phyloP scores from a whole-genome alignment of 1,140 invertebrate species.

The Centruroides sculpturatus region DNA sequence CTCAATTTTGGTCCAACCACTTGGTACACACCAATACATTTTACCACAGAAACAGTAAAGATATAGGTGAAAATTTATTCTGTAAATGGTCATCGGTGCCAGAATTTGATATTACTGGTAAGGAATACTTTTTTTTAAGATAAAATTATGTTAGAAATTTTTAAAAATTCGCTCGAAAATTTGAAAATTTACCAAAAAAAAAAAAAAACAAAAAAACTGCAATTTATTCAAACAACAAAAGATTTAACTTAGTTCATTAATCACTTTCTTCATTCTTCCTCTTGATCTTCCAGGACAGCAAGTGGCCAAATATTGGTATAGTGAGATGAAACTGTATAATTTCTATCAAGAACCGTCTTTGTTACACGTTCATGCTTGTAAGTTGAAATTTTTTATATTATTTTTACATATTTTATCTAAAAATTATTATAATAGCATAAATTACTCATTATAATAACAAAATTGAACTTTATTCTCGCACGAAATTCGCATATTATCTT shows the following conservation, averaged over 20 bases:
- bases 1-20: conserved; percentile 71
- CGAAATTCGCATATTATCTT: no score
- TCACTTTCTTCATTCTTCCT: neutral
- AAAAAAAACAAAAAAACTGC: no score
- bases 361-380: conserved; percentile 59
- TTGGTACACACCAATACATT: conserved; percentile 60
- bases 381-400: conserved; percentile 5
- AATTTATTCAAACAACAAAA: no score
- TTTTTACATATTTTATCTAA: no score
- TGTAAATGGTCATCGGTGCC: neutral
- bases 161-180: neutral
- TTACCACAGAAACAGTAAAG: conserved; percentile 50
- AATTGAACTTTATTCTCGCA: no score
- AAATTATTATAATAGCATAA: no score
- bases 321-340: conserved; percentile 57
- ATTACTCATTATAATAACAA: no score
- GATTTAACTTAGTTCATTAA: neutral
- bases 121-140: neutral
- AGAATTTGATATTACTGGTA: conserved; percentile 3
- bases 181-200: neutral
- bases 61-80: conserved; percentile 61
- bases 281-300: conserved; percentile 47
- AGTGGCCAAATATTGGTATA: conserved; percentile 73
- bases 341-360: conserved; percentile 55
- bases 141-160: neutral